phyloP scores from a whole-genome alignment of 2,888 invertebrate genomes.

The Nysson spinosus region DNA sequence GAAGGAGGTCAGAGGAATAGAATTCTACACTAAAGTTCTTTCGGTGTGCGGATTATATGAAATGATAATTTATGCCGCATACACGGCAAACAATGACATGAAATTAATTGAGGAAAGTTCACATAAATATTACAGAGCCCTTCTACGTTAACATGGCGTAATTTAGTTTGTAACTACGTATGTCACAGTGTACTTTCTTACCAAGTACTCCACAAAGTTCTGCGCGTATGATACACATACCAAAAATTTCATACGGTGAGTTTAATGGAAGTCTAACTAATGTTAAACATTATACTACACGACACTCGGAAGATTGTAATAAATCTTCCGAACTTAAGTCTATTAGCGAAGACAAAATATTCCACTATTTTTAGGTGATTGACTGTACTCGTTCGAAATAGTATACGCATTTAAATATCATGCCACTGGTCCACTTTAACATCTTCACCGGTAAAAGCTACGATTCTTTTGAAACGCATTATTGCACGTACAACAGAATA shows the following conservation, averaged over 20 bases:
- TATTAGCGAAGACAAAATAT: too few species aligned
- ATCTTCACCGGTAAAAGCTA: slow-evolving; percentile 1
- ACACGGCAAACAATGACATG: slow-evolving; percentile 4
- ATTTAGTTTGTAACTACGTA: slow-evolving; percentile 22
- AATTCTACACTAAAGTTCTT: background rate
- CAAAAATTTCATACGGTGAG: background rate
- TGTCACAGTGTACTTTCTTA: slow-evolving; percentile 34
- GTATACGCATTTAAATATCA: too few species aligned
- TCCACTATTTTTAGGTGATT: too few species aligned
- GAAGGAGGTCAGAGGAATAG: background rate
- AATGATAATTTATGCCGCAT: slow-evolving; percentile 22
- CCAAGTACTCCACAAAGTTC: slow-evolving; percentile 22
- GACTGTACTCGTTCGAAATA: too few species aligned
- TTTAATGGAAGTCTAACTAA: too few species aligned
- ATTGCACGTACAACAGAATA: slow-evolving; percentile 36
- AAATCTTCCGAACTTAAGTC: too few species aligned
- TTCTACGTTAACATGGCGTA: slow-evolving; percentile 19
- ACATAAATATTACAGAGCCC: slow-evolving; percentile 30
- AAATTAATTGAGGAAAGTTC: slow-evolving; percentile 21
- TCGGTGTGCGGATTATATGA: slow-evolving; percentile 20
- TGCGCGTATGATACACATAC: slow-evolving; percentile 10
- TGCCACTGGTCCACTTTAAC: too few species aligned
- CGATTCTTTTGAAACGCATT: slow-evolving; percentile 11
- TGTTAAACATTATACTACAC: too few species aligned
- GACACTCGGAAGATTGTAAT: too few species aligned